Conservation (phyloP, 2,888 invertebrate species). For the Pristionchus arcanus region DNA sequence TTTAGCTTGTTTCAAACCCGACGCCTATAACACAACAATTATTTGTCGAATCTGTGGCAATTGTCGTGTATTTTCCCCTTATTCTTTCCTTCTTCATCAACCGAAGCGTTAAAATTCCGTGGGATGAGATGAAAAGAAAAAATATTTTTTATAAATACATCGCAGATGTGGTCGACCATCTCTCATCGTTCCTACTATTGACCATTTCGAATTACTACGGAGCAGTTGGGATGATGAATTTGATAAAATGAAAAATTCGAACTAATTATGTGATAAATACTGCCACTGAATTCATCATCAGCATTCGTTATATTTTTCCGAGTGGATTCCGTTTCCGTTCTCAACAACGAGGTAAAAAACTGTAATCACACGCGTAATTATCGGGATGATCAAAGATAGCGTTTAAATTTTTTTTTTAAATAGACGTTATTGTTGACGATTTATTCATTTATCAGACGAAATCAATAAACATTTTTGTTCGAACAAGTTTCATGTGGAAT, state of each 20-base stretch:
- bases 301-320: too few species aligned
- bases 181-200: not conserved
- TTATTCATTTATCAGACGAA: too few species aligned
- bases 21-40: not conserved
- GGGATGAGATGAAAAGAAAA: not conserved
- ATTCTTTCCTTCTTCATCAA: not conserved
- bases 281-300: too few species aligned
- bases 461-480: too few species aligned
- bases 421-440: too few species aligned
- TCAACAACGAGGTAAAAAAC: too few species aligned
- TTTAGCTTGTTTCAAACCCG: not conserved
- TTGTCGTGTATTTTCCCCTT: not conserved
- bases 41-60: not conserved
- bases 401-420: too few species aligned
- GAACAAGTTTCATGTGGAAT: too few species aligned
- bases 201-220: not conserved
- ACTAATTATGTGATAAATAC: too few species aligned
- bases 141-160: not conserved
- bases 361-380: too few species aligned
- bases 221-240: not conserved
- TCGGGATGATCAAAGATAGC: too few species aligned
- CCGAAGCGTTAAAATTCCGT: not conserved
- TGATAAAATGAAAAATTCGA: not conserved
- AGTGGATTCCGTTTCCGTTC: too few species aligned
- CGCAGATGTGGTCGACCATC: not conserved